Evolutionary conservation across 2,797 vertebrate species (phyloP), one percentile per base, ranked within the genome.

Genomic region (Calcarius lapponicus): DNA sequence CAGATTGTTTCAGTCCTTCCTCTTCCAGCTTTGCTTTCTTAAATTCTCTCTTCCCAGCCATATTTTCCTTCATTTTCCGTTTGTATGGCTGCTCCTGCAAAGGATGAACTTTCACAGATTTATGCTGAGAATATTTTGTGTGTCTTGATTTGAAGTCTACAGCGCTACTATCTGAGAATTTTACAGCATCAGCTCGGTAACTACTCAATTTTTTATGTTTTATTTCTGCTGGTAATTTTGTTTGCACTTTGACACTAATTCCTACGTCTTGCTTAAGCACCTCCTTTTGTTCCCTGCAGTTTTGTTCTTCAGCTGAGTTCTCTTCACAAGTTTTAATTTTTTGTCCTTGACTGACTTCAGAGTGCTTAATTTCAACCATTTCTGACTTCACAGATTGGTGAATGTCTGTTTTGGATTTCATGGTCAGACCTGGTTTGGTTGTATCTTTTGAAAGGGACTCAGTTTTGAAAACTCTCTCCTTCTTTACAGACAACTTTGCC

Each of bases 41-140:
- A 53, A 75, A 14, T 32, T 75, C 67, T 75, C 73, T 92, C 45
- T 58, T 93, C 28, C 84, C 80, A 64, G 76, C 32, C 21, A 79
- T 29, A 79, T 79, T 61, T 73, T 96, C 94, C 45, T 96, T 97
- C 54, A 90, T 80, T 32, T 96, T 98, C 42, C 84, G 89, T 78
- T 95, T 97, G 67, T 91, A 81, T 3, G 95, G 73, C 85, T 91
- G 97, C 22, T 98, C 97, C 58, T 97, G 93, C 6, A 92, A 54
- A 34, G 92, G 50, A 29, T 95, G 58, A 58, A 78, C 62, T 96
- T 95, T 97, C 21, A 40, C 11, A 81, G 87, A 62, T 54, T 92
- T 97, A 76, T 79, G 72, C 5, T 62, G 80, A 42, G 51, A 69
- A 9, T 53, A 75, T 50, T 94, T 95, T 8, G 19, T 11, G 16